Evolutionary conservation across 1,140 invertebrate genomes (phyloP).

Genomic region (Drepana arcuata): DNA sequence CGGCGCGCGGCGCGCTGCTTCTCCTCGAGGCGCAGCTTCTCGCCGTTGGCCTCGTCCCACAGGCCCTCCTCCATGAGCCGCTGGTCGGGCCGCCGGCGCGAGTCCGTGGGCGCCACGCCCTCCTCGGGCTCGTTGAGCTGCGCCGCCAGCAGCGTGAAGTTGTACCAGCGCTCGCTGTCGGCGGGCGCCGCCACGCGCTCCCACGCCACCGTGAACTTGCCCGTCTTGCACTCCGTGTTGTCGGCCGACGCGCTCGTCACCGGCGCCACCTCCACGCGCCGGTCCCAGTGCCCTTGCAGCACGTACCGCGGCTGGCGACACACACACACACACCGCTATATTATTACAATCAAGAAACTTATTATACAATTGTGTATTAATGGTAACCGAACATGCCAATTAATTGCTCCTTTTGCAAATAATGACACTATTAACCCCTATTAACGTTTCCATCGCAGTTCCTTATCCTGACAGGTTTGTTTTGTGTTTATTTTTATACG

Average conservation of each 20-base stretch:
- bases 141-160: slow-evolving; percentile 95
- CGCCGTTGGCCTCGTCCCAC: slow-evolving; percentile 97
- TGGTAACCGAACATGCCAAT: no score
- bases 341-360: no score
- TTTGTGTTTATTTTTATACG: no score
- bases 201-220: slow-evolving; percentile 89
- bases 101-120: slow-evolving; percentile 95
- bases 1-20: slow-evolving; percentile 88
- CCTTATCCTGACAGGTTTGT: no score
- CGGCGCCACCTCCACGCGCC: slow-evolving; percentile 93
- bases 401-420: no score
- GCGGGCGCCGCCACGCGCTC: slow-evolving; percentile 82
- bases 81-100: slow-evolving; percentile 94
- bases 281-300: slow-evolving; percentile 96
- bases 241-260: slow-evolving; percentile 84
- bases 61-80: slow-evolving; percentile 96
- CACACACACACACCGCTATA: slow-evolving; percentile 2
- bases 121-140: slow-evolving; percentile 97
- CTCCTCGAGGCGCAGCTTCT: slow-evolving; percentile 94
- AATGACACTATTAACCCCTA: no score
- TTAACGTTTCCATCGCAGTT: no score
- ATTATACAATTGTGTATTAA: no score
- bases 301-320: slow-evolving; percentile 79
- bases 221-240: slow-evolving; percentile 94
- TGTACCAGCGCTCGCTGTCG: slow-evolving; percentile 84